Evolutionary conservation across 2,888 invertebrate genomes (phyloP).

Genomic region (Xiphydria camelus): DNA sequence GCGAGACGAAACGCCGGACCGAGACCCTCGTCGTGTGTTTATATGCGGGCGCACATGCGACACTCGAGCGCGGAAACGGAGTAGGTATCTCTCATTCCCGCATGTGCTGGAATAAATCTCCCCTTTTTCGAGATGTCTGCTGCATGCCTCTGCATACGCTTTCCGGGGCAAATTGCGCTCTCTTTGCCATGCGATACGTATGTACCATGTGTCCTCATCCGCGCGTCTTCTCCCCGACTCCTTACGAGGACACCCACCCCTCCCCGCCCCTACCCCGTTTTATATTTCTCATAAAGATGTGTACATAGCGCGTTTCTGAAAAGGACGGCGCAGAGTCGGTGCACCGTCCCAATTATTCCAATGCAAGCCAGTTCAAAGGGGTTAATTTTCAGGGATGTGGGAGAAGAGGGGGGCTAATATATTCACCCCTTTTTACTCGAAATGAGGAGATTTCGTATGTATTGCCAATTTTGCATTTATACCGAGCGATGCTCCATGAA

Average conservation of each 20-base stretch:
- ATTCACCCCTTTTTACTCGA: constrained; percentile 59
- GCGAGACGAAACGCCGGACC: not conserved
- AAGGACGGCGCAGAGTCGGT: not conserved
- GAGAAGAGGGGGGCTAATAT: constrained; percentile 49
- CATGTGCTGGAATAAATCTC: constrained; percentile 47
- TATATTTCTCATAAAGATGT: too few species aligned
- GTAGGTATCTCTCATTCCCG: constrained; percentile 34
- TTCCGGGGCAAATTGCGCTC: constrained; percentile 33
- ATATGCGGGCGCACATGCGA: constrained; percentile 14
- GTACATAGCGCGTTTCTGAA: too few species aligned
- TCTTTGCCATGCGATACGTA: not conserved
- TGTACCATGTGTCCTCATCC: too few species aligned
- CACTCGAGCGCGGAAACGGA: constrained; percentile 30
- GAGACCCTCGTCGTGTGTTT: not conserved
- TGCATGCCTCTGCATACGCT: constrained; percentile 52
- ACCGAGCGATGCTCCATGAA: constrained; percentile 52
- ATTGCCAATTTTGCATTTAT: constrained; percentile 59
- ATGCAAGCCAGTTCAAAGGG: constrained; percentile 47
- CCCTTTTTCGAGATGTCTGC: constrained; percentile 45
- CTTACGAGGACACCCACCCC: not conserved
- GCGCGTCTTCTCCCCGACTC: not conserved
- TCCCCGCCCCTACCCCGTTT: not conserved
- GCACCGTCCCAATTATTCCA: constrained; percentile 51
- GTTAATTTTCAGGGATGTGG: constrained; percentile 54
- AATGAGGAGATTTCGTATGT: constrained; percentile 58